phyloP scores from a whole-genome alignment of 2,888 invertebrate species.

The Hipparchia sbordonii region DNA sequence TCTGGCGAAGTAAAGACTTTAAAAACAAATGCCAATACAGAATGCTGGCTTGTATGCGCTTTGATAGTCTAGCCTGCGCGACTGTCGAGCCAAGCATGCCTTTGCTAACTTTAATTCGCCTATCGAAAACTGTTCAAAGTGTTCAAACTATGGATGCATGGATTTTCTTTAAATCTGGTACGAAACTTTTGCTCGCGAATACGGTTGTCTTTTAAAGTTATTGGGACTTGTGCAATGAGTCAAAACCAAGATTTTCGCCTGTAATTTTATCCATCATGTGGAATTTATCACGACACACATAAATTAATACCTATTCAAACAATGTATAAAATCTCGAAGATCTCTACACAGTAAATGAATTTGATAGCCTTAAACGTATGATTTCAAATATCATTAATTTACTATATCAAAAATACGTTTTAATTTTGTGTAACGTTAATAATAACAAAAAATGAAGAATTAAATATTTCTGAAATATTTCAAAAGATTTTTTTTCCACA shows the following conservation, averaged over 20 bases:
- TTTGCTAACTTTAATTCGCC: constrained; percentile 55
- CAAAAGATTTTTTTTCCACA: not conserved
- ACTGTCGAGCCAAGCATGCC: constrained; percentile 51
- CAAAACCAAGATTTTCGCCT: no score
- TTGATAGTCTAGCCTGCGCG: constrained; percentile 48
- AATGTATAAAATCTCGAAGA: no score
- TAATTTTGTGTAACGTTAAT: no score
- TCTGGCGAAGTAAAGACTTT: constrained; percentile 59
- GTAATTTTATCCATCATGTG: no score
- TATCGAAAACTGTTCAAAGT: constrained; percentile 43
- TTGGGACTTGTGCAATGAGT: not conserved
- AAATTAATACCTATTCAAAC: no score
- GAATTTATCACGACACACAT: no score
- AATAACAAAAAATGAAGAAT: no score
- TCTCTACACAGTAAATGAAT: no score
- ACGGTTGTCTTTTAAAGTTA: constrained; percentile 1
- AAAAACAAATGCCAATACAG: constrained; percentile 70
- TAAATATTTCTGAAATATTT: no score
- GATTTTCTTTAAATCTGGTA: constrained; percentile 31
- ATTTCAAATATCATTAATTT: no score
- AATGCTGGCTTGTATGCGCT: constrained; percentile 63
- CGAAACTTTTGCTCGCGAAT: not conserved
- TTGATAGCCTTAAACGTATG: no score
- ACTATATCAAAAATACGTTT: no score
- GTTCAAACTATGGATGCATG: constrained; percentile 29